Conservation (phyloP, 2,113 vertebrate genomes). For the Solea solea region DNA sequence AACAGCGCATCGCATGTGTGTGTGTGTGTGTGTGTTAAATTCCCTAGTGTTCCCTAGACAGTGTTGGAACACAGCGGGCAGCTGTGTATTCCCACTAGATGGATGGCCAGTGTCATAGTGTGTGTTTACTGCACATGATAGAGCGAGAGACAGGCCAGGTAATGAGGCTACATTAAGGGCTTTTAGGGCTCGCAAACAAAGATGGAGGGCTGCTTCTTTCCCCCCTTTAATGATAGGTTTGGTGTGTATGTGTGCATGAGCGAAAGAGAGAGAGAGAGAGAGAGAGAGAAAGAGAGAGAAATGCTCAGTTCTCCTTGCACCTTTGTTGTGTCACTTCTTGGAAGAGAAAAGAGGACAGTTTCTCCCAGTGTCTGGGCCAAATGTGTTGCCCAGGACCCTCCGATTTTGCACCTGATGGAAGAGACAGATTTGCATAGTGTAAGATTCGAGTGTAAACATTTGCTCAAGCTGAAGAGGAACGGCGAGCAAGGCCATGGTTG, state of each 20-base stretch:
- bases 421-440: constrained; percentile 66
- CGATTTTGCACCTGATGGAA: constrained; percentile 62
- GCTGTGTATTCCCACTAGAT: constrained; percentile 70
- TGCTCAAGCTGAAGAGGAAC: constrained; percentile 71
- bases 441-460: constrained; percentile 78
- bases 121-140: constrained; percentile 82
- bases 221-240: constrained; percentile 70
- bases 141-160: constrained; percentile 79
- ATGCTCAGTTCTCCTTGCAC: constrained; percentile 58
- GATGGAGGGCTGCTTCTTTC: constrained; percentile 75
- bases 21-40: constrained; percentile 56
- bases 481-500: constrained; percentile 58
- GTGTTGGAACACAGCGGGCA: constrained; percentile 64
- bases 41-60: constrained; percentile 59
- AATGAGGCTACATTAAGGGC: constrained; percentile 82
- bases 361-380: constrained; percentile 49
- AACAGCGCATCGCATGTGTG: constrained; percentile 32
- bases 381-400: constrained; percentile 60
- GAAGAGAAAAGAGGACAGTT: constrained; percentile 43
- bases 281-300: constrained; percentile 18
- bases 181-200: constrained; percentile 80
- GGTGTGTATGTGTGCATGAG: constrained; percentile 28
- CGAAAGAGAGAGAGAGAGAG: background rate
- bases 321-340: constrained; percentile 65
- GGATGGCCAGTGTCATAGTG: constrained; percentile 78